Conservation (phyloP, 2,797 vertebrate species). For the Pseudomugil gertrudae region DNA sequence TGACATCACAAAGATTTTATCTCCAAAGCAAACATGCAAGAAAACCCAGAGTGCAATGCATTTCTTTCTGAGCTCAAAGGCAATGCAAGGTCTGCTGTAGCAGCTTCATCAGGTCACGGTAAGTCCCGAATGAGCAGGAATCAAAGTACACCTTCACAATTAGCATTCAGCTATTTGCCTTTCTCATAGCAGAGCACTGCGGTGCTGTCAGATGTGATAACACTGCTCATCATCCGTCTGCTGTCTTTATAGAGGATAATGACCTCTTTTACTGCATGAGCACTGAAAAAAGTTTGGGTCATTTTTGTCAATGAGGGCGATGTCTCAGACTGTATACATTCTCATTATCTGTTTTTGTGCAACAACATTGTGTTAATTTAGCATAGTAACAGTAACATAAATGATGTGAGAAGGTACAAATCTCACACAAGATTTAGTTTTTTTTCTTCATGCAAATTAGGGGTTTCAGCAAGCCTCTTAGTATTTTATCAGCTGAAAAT, state of each 20-base stretch:
- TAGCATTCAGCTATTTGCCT: slow-evolving; percentile 34
- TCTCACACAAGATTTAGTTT: neutral
- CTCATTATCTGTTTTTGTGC: neutral
- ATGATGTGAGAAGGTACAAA: neutral
- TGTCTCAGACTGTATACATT: neutral
- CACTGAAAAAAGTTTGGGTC: slow-evolving; percentile 38
- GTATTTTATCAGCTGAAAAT: neutral
- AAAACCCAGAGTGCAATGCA: neutral
- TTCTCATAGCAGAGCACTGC: slow-evolving; percentile 8
- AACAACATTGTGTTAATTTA: neutral
- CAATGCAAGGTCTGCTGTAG: neutral
- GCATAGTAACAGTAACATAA: neutral
- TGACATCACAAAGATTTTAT: slow-evolving; percentile 1
- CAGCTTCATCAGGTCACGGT: slow-evolving; percentile 6
- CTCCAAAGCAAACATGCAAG: neutral
- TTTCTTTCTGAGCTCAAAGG: neutral
- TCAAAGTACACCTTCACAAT: slow-evolving; percentile 8
- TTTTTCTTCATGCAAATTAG: neutral
- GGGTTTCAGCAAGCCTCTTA: neutral
- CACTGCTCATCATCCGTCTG: slow-evolving; percentile 13
- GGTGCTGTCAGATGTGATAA: slow-evolving; percentile 38
- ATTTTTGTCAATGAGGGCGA: neutral
- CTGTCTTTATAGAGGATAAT: slow-evolving; percentile 38
- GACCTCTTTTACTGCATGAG: slow-evolving; percentile 12
- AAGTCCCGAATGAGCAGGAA: slow-evolving; percentile 8